Percentiles rank a stretch among this genome's conserved stretches.
These are phyloP conservation scores for Turritopsis dohrnii DNA, from an alignment of 30 jellyfish, hydroid and myxozoan species.

Conservation along the genomic window DNA sequence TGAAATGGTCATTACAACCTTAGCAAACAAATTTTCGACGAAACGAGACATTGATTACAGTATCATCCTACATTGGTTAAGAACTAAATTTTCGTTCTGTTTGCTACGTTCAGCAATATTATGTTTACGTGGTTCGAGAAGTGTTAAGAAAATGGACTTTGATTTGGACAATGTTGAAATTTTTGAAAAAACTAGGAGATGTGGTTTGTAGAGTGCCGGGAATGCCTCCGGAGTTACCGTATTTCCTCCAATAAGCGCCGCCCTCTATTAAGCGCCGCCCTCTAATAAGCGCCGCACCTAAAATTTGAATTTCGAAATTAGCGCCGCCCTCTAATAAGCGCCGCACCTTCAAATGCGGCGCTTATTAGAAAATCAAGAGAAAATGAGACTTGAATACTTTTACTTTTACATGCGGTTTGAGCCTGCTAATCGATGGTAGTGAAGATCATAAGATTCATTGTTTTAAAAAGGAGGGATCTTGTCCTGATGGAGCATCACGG, in stretches of 20 bases:
- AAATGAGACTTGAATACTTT: too few relatives aligned
- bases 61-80: too few relatives aligned
- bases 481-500: constrained; percentile 21
- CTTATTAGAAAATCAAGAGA: neutral
- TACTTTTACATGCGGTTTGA: neutral
- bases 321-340: neutral
- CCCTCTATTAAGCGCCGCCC: neutral
- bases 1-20: too few relatives aligned
- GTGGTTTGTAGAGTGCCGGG: too few relatives aligned
- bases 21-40: too few relatives aligned
- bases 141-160: too few relatives aligned
- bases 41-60: too few relatives aligned
- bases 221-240: neutral
- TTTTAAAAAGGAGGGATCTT: constrained; percentile 28
- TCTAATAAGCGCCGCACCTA: neutral
- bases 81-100: too few relatives aligned
- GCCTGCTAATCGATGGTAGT: constrained; percentile 26
- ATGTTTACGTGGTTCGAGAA: too few relatives aligned
- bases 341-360: neutral
- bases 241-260: neutral
- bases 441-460: constrained; percentile 32
- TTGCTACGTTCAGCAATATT: too few relatives aligned
- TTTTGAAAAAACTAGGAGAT: too few relatives aligned
- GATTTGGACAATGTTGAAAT: too few relatives aligned
- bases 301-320: neutral